phyloP scores from a whole-genome alignment of 1,140 invertebrate species.

The Micrasema minimum region DNA sequence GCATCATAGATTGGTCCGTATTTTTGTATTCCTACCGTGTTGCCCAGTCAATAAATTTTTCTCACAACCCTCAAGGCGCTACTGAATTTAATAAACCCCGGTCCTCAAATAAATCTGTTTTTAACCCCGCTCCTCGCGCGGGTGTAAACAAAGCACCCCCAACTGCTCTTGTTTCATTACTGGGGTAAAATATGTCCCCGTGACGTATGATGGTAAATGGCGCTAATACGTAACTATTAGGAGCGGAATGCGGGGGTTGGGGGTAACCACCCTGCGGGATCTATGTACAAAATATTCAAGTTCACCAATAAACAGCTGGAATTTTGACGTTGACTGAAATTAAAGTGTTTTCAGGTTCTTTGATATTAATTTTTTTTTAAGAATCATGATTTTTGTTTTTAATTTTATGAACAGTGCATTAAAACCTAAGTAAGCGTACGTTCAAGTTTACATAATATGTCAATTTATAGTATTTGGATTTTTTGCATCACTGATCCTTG shows the following conservation, averaged over 20 bases:
- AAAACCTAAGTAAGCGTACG: too few relatives aligned
- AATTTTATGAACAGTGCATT: too few relatives aligned
- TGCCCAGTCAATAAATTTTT: conserved; percentile 26
- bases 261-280: neutral
- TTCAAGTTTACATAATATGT: too few relatives aligned
- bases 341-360: too few relatives aligned
- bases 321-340: too few relatives aligned
- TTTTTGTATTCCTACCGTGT: conserved; percentile 18
- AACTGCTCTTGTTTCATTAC: conserved; percentile 47
- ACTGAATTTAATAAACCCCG: conserved; percentile 41
- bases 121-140: conserved; percentile 40
- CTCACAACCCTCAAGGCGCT: conserved; percentile 24
- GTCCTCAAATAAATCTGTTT: conserved; percentile 44
- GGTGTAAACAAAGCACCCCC: conserved; percentile 36
- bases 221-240: conserved; percentile 51
- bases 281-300: neutral
- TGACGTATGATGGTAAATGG: conserved; percentile 42
- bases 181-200: conserved; percentile 42
- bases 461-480: too few relatives aligned
- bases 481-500: too few relatives aligned
- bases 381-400: too few relatives aligned
- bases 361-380: too few relatives aligned
- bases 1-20: too few relatives aligned
- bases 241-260: conserved; percentile 19
- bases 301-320: neutral